Percentiles rank a stretch among this genome's conserved stretches.
phyloP scores from a whole-genome alignment of 2,797 vertebrate species.

The Scarus forsteni region DNA sequence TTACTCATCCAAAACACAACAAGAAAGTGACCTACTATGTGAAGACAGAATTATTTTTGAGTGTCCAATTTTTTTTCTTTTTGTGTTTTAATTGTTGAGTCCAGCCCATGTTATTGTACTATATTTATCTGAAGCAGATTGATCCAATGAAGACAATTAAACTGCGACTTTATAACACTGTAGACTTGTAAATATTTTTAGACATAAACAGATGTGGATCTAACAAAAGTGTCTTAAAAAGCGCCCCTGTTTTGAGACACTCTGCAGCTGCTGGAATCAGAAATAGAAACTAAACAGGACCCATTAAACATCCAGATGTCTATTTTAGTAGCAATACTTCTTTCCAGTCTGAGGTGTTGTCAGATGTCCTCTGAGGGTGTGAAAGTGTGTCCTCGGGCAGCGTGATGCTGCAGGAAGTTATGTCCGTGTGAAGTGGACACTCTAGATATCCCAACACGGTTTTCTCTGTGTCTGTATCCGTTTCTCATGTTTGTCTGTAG shows the following conservation, averaged over 20 bases:
- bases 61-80: too few relatives aligned
- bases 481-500: conserved; percentile 2
- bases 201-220: too few relatives aligned
- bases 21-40: too few relatives aligned
- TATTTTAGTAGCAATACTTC: conserved; percentile 45
- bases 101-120: too few relatives aligned
- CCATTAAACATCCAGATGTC: conserved; percentile 35
- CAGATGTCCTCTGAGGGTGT: conserved; percentile 69
- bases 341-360: conserved; percentile 55
- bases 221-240: too few relatives aligned
- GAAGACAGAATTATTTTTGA: too few relatives aligned
- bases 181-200: too few relatives aligned
- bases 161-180: too few relatives aligned
- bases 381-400: conserved; percentile 62
- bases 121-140: too few relatives aligned
- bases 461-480: conserved; percentile 41
- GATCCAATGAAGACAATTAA: too few relatives aligned
- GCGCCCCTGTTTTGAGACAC: conserved; percentile 9
- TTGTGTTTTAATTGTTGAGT: too few relatives aligned
- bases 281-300: conserved; percentile 28
- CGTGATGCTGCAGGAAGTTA: conserved; percentile 55
- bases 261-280: conserved; percentile 1
- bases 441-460: conserved; percentile 35
- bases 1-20: too few relatives aligned
- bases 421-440: conserved; percentile 20